phyloP scores from a whole-genome alignment of 2,113 vertebrate genomes.

The Lophius piscatorius region DNA sequence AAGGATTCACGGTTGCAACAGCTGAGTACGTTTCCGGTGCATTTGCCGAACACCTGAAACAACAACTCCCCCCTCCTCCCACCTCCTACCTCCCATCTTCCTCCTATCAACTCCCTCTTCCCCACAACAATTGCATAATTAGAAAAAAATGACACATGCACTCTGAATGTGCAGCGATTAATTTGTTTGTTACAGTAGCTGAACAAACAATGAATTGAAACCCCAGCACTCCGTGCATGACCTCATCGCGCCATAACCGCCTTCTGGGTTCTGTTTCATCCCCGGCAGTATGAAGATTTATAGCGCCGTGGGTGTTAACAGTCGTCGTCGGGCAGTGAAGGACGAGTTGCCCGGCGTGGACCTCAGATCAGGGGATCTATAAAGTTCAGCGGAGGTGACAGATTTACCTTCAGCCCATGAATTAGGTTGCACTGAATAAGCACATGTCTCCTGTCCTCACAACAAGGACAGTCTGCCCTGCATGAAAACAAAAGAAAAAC shows the following conservation, averaged over 20 bases:
- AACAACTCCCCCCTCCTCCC: neutral
- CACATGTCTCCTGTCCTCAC: slow-evolving; percentile 38
- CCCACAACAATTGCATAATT: slow-evolving; percentile 37
- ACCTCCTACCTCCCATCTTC: too few species aligned
- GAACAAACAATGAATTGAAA: slow-evolving; percentile 14
- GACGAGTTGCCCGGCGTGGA: slow-evolving; percentile 1
- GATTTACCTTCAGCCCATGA: slow-evolving; percentile 45
- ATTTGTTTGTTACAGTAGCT: slow-evolving; percentile 21
- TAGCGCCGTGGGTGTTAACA: slow-evolving; percentile 6
- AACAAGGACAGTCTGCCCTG: slow-evolving; percentile 49
- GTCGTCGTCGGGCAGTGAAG: slow-evolving; percentile 8
- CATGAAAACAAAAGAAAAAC: slow-evolving; percentile 49
- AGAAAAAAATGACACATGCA: slow-evolving; percentile 23
- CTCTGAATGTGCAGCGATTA: slow-evolving; percentile 13
- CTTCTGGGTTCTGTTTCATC: slow-evolving; percentile 1
- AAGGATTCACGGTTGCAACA: slow-evolving; percentile 19
- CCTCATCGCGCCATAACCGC: neutral
- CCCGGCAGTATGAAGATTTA: slow-evolving; percentile 15
- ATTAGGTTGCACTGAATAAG: slow-evolving; percentile 23
- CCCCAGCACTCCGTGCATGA: slow-evolving; percentile 3
- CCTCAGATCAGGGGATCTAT: slow-evolving; percentile 16
- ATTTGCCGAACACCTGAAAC: slow-evolving; percentile 44
- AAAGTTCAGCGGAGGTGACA: slow-evolving; percentile 56
- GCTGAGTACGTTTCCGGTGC: slow-evolving; percentile 47
- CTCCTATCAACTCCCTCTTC: too few species aligned